These are phyloP conservation scores for Cephalotes varians DNA, from an alignment of 2,888 invertebrate genomes.

Conservation along the genomic window DNA sequence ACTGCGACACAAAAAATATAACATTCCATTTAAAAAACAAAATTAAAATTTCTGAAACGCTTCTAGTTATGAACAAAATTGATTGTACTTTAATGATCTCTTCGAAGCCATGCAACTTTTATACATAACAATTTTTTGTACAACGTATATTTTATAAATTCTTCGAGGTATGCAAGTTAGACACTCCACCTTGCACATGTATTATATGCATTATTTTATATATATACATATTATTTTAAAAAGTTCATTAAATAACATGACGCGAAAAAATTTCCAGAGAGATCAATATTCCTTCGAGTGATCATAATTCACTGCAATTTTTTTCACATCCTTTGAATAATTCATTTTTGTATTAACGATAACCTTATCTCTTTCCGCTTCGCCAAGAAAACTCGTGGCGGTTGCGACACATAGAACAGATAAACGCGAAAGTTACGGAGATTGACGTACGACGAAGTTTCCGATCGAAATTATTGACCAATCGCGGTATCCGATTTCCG, in stretches of 20 bases:
- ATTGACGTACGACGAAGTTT: not conserved
- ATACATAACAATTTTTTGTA: too few relatives aligned
- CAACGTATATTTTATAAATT: too few relatives aligned
- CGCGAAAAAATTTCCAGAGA: not conserved
- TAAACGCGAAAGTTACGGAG: conserved; percentile 6
- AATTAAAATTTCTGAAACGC: too few relatives aligned
- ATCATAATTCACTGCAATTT: not conserved
- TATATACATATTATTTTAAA: not conserved
- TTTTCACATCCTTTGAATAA: not conserved
- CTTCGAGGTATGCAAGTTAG: too few relatives aligned
- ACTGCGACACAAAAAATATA: too few relatives aligned
- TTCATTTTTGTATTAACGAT: not conserved
- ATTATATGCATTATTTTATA: too few relatives aligned
- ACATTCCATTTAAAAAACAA: too few relatives aligned
- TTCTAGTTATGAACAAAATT: too few relatives aligned
- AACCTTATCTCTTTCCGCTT: conserved; percentile 8
- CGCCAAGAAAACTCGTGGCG: not conserved
- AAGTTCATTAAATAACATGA: not conserved
- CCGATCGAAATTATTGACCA: not conserved
- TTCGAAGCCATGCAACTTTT: too few relatives aligned
- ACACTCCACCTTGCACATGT: too few relatives aligned
- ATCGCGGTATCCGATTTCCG: conserved; percentile 12
- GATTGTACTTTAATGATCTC: too few relatives aligned
- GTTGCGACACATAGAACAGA: not conserved
- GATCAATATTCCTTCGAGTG: not conserved